Evolutionary conservation across 2,888 invertebrate genomes (phyloP).

Genomic region (Sympetrum striolatum): DNA sequence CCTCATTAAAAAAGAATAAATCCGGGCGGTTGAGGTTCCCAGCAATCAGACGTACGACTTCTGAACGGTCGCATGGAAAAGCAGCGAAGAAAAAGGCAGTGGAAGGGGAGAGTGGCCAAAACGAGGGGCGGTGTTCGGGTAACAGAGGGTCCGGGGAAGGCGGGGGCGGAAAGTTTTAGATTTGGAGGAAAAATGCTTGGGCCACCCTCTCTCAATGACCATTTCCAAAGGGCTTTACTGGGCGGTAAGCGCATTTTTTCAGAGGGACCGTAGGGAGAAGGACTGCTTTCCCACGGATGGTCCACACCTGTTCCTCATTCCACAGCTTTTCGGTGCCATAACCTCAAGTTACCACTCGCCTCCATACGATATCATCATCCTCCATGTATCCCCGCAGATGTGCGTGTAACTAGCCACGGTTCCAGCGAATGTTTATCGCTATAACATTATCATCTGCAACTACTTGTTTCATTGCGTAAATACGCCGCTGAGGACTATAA

Average conservation of each 20-base stretch:
- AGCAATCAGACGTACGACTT: not conserved
- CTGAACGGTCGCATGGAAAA: not conserved
- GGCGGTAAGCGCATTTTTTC: conserved; percentile 12
- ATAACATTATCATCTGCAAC: too few relatives aligned
- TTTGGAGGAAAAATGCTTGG: not conserved
- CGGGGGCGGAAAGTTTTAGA: not conserved
- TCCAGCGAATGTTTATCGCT: not conserved
- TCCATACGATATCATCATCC: conserved; percentile 14
- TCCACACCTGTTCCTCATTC: conserved; percentile 15
- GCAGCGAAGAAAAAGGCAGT: not conserved
- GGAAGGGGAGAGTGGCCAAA: not conserved
- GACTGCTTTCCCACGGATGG: conserved; percentile 7
- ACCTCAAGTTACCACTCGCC: conserved; percentile 39
- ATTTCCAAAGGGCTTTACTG: not conserved
- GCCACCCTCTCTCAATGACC: not conserved
- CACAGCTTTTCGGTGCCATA: not conserved
- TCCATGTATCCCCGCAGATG: not conserved
- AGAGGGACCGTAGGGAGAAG: not conserved
- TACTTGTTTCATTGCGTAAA: too few relatives aligned
- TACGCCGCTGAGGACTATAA: too few relatives aligned
- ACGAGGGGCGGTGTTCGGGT: not conserved
- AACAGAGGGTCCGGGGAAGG: not conserved
- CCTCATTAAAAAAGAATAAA: too few relatives aligned
- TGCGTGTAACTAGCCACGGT: not conserved
- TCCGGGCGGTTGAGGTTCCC: too few relatives aligned